Evolutionary conservation across 2,888 invertebrate genomes (phyloP), one percentile per base, ranked within the genome.

Genomic region (Galerucella calmariensis): DNA sequence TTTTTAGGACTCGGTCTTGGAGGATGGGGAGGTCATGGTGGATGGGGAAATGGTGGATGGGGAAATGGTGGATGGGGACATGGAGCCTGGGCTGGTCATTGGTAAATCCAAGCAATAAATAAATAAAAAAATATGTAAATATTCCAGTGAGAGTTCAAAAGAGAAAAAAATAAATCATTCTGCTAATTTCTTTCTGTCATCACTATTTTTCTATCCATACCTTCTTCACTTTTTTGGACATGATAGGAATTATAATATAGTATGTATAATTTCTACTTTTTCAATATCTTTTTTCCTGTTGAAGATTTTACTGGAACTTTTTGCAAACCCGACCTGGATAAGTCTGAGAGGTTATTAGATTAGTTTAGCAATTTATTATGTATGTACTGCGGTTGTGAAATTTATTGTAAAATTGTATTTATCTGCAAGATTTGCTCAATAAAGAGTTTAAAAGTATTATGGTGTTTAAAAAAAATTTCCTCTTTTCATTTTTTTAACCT

Each of bases 341-440:
- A 71, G 72, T 72, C 58, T 67, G 72, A 72, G 35, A 27, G n/a
- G 72, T 46, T 58, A 53, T 48, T 66, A 56, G 46, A 66, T 62
- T 66, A 58, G n/a, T 4, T 16, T 63, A 61, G 24, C 24, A 16
- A 41, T 58, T 44, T 41, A n/a, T 16, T 53, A 53, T 72, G 72
- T 72, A 72, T 72, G 72, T 72, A 72, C 66, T 46, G 58, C 65
- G 71, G 66, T 71, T 66, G 56, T 71, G 44, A 72, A 56, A 63
- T 41, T 41, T 48, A 58, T 65, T 53, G 46, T 58, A 53, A 62
- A 20, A 9, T 66, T 62, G 61, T 76, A 74, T 76, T 74, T 76
- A 76, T 76, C 72, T 69, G 74, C 76, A 76, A 74, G 67, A 72
- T 72, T 74, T 76, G 74, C 76, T 76, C 74, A 76, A 76, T 76